A percentile compares a stretch with the other conserved stretches of the same genome.
Evolutionary conservation across 2,113 vertebrate species (phyloP).

Genomic region (Neodon shergylaensis): DNA sequence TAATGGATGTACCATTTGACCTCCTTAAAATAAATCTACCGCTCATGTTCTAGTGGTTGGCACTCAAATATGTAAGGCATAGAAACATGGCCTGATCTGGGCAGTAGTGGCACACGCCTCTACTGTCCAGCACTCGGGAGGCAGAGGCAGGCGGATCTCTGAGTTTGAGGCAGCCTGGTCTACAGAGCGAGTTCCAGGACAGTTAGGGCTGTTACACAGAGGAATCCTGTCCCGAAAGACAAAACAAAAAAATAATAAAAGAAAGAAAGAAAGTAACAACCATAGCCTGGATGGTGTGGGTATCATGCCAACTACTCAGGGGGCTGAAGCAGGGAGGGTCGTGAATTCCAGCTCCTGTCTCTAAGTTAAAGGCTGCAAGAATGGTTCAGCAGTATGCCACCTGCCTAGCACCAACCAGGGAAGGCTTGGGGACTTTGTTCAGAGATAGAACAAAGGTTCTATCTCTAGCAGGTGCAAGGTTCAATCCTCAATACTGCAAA

Average conservation of each 20-base stretch:
- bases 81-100: neutral
- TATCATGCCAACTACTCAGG: neutral
- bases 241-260: no score
- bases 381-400: neutral
- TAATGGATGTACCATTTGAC: neutral
- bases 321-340: neutral
- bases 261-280: no score
- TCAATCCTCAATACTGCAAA: neutral
- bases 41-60: neutral
- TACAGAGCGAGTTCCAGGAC: no score
- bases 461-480: neutral
- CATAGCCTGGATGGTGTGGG: no score
- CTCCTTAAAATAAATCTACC: neutral
- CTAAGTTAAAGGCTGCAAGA: neutral
- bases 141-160: neutral
- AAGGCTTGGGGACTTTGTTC: neutral
- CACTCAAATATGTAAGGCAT: neutral
- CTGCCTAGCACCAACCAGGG: neutral
- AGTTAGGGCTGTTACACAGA: no score
- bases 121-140: neutral
- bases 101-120: accelerated
- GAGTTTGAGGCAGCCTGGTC: no score
- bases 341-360: neutral
- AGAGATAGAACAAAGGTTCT: neutral
- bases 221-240: no score